phyloP scores from a whole-genome alignment of 2,888 invertebrate species.

The Trichacis sp. region DNA sequence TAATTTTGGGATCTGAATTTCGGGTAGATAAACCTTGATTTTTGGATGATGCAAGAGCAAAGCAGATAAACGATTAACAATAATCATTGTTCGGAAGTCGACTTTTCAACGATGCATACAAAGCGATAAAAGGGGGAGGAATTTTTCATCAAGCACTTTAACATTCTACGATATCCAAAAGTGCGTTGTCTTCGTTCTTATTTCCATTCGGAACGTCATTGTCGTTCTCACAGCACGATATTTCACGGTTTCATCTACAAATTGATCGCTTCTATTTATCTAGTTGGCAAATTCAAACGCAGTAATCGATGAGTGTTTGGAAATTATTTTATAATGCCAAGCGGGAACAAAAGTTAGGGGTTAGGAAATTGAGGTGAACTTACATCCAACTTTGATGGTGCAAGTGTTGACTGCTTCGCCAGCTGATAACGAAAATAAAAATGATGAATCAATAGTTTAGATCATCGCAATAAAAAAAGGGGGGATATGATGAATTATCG shows the following conservation, averaged over 20 bases:
- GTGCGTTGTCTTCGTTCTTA: slow-evolving; percentile 21
- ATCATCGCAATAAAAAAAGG: no score
- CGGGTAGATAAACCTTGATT: slow-evolving; percentile 27
- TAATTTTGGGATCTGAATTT: no score
- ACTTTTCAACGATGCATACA: slow-evolving; percentile 10
- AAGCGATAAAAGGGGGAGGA: slow-evolving; percentile 11
- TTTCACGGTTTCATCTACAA: slow-evolving; percentile 38
- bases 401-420: slow-evolving; percentile 96
- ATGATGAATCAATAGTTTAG: no score
- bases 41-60: slow-evolving; percentile 21
- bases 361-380: slow-evolving; percentile 47
- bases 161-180: slow-evolving; percentile 19
- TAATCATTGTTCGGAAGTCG: no score
- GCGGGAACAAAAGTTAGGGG: background rate
- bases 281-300: background rate
- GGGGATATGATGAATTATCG: no score
- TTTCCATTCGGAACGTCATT: slow-evolving; percentile 33
- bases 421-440: no score
- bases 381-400: slow-evolving; percentile 86
- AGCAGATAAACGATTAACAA: no score
- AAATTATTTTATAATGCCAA: no score
- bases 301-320: no score
- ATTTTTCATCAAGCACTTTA: slow-evolving; percentile 14
- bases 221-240: slow-evolving; percentile 28
- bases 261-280: slow-evolving; percentile 27